Evolutionary conservation across 2,888 invertebrate genomes (phyloP), one percentile per base, ranked within the genome.

Genomic region (Argyra leucocephala): DNA sequence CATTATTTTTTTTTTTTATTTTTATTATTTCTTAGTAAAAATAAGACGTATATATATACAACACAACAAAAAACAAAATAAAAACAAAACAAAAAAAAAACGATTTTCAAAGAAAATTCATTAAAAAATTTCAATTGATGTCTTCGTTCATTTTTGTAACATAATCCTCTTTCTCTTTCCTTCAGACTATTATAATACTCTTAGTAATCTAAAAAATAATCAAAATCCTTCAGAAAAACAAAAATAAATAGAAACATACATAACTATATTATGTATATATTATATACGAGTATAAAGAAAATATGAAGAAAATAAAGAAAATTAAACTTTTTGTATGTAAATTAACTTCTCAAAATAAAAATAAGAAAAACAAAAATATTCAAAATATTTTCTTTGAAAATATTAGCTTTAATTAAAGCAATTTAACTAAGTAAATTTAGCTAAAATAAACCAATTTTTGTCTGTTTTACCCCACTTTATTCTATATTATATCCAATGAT

Each of bases 351-450:
- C 18, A 48, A 48, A 18, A 37, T 5, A 48, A n/a, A 18, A 15
- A 31, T 10, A 31, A 31, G 12, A 31, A 31, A 31, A 7, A 7
- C 31, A 48, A 48, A 7, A 31, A 48, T 48, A 48, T 48, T 48
- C n/a, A 18, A 48, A 48, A 48, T 48, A 48, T 48, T 48, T 15
- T n/a, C 31, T 31, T 31, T n/a, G 15, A n/a, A 48, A 48, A 48
- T 48, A 48, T 48, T 15, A 48, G 18, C n/a, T 48, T n/a, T 18
- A 48, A 48, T 48, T 48, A 48, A 48, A 48, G 48, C 48, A 48
- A 48, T 48, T 48, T 48, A 48, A 48, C 48, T 48, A 48, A 48
- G n/a, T 48, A 48, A 48, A 48, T 48, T 48, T 48, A 18, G n/a
- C 48, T 48, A 48, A 48, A 48, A 48, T 48, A 48, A 48, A 48